Evolutionary conservation across 2,888 invertebrate genomes (phyloP), one percentile per base, ranked within the genome.

Genomic region (Nipponacmea schrenckii): DNA sequence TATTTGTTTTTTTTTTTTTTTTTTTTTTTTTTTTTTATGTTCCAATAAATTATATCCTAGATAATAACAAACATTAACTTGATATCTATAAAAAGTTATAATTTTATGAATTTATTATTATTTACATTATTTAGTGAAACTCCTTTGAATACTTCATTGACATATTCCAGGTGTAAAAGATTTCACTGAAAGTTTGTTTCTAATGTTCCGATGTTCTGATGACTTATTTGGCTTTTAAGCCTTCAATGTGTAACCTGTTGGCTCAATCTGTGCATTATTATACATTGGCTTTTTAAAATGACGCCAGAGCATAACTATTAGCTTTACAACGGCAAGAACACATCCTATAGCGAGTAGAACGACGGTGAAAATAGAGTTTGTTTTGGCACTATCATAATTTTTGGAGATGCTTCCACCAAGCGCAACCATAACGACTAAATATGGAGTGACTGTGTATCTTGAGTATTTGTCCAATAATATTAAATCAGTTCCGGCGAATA

Each of bases 371-470:
- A 81, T 79, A 12, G 84, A 80, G 72, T 84, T 85, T 20, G 78
- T 72, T 1, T 77, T 75, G 12, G 76, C 76, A 17, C 74, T 65
- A 46, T 83, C 74, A 67, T 78, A 86, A 70, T 86, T 83, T 72
- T 81, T 83, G 12, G 77, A 63, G 2, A 84, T 64, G 64, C 80
- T 80, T 45, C 87, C 87, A 64, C 76, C 72, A 10, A 88, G 77
- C 15, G 85, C 86, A 1, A 85, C 71, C 8, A 85, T 75, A 7
- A 88, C 67, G 10, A 84, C 85, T 20, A 86, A 65, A 77, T 87
- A 86, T 0, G 87, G 87, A 12, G 84, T 85, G 75, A 86, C 77
- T 1, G 84, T 83, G 77, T 87, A 88, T 7, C 88, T 81, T 4
- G 85, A 76, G 64, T 83, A 83, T 45, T 80, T 76, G 70, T 86